These are phyloP conservation scores for Drosophila nasuta DNA, from an alignment of 1,140 invertebrate species.

Conservation along the genomic window DNA sequence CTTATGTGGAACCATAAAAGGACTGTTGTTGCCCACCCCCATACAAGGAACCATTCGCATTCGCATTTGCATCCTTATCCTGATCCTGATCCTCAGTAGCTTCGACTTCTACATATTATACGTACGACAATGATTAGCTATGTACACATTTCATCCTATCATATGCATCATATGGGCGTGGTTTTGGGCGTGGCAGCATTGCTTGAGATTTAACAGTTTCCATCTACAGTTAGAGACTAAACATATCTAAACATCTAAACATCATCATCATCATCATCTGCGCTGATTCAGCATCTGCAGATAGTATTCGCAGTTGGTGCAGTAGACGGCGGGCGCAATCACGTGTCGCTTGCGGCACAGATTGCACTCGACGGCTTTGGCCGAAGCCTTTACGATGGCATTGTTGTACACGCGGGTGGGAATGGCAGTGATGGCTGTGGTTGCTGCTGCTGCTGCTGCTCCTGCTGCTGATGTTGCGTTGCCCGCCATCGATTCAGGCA, in stretches of 20 bases:
- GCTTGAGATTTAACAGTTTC: slow-evolving; percentile 77
- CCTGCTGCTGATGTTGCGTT: not conserved
- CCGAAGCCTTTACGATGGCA: slow-evolving; percentile 86
- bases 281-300: slow-evolving; percentile 88
- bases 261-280: slow-evolving; percentile 62
- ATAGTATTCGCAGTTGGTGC: slow-evolving; percentile 95
- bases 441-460: slow-evolving; percentile 6
- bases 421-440: slow-evolving; percentile 74
- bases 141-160: slow-evolving; percentile 46
- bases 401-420: slow-evolving; percentile 80
- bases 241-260: slow-evolving; percentile 3
- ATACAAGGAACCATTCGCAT: slow-evolving; percentile 11
- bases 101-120: not conserved
- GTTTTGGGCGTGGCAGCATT: slow-evolving; percentile 66
- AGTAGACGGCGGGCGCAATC: slow-evolving; percentile 91
- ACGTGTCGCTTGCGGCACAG: slow-evolving; percentile 94
- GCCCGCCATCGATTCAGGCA: slow-evolving; percentile 36
- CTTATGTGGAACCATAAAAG: slow-evolving; percentile 77
- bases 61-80: slow-evolving; percentile 27
- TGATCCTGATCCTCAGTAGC: slow-evolving; percentile 15
- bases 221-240: slow-evolving; percentile 47
- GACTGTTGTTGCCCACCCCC: slow-evolving; percentile 61
- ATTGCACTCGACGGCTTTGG: slow-evolving; percentile 88
- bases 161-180: slow-evolving; percentile 35
- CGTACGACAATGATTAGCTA: slow-evolving; percentile 32